Percentiles rank a stretch among this genome's conserved stretches.
Conservation (phyloP, 2,113 vertebrate species). For the Entelurus aequoreus region DNA sequence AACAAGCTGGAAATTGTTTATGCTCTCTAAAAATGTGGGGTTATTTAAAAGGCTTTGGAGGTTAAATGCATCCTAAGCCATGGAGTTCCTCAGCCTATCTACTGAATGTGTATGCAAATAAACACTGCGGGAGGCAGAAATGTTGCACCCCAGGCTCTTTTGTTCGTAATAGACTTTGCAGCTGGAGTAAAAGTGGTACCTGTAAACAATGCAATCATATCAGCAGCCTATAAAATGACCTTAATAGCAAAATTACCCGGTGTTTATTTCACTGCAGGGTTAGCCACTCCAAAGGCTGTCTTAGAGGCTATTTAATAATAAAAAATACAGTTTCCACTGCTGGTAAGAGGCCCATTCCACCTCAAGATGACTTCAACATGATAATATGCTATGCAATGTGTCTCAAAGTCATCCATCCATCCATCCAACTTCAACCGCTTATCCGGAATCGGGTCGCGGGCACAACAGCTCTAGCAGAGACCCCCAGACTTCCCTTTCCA, state of each 20-base stretch:
- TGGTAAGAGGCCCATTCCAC: too few species aligned
- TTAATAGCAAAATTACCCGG: background rate
- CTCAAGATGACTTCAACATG: too few species aligned
- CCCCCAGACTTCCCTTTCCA: too few species aligned
- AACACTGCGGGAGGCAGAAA: background rate
- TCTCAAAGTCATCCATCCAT: too few species aligned
- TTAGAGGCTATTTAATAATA: background rate
- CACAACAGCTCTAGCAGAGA: too few species aligned
- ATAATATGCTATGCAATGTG: too few species aligned
- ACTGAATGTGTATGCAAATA: conserved; percentile 1
- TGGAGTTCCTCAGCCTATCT: background rate
- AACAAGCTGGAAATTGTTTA: background rate
- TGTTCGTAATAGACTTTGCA: background rate
- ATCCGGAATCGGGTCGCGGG: too few species aligned
- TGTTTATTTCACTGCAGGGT: background rate
- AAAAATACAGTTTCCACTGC: too few species aligned
- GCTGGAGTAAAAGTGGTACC: background rate
- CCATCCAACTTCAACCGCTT: too few species aligned
- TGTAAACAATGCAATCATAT: conserved; percentile 5
- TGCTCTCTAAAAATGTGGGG: background rate
- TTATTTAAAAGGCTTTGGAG: conserved; percentile 1
- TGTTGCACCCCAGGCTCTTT: background rate
- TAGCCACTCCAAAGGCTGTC: background rate
- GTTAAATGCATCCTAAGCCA: background rate
- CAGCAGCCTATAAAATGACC: background rate